phyloP scores from a whole-genome alignment of 1,140 invertebrate genomes.

The Pinna nobilis region DNA sequence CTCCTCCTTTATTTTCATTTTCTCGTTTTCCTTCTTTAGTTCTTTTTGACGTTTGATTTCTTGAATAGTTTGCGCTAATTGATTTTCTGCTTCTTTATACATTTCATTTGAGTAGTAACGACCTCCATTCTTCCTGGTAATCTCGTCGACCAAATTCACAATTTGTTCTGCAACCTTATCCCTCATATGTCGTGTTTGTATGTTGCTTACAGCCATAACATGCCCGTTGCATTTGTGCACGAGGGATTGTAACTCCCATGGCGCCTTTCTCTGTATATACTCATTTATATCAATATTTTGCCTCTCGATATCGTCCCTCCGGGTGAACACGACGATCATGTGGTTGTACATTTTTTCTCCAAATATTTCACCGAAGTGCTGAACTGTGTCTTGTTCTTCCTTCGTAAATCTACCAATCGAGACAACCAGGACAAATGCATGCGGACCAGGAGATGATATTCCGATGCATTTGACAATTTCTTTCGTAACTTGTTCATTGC shows the following conservation, averaged over 20 bases:
- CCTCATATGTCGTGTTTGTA: neutral
- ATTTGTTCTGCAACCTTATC: constrained; percentile 1
- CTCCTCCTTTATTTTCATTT: too few species aligned
- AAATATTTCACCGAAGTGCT: constrained; percentile 16
- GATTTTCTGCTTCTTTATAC: constrained; percentile 23
- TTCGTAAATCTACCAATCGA: constrained; percentile 15
- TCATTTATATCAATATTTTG: neutral
- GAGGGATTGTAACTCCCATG: neutral
- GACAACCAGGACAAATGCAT: constrained; percentile 28
- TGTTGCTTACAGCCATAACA: constrained; percentile 19
- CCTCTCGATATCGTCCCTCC: neutral
- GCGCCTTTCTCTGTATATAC: neutral
- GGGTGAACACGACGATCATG: neutral
- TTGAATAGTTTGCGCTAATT: neutral
- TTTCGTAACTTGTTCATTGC: constrained; percentile 24
- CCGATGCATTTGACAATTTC: constrained; percentile 49
- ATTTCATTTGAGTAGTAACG: constrained; percentile 25
- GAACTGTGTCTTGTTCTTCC: constrained; percentile 22
- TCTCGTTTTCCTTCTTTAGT: too few species aligned
- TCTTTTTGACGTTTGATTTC: too few species aligned
- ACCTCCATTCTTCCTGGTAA: constrained; percentile 1
- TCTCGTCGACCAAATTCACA: neutral
- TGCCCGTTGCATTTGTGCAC: neutral
- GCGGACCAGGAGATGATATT: constrained; percentile 42
- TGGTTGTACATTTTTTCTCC: constrained; percentile 7